These are phyloP conservation scores for Rutpela maculata DNA, from an alignment of 2,888 invertebrate species.

Conservation along the genomic window DNA sequence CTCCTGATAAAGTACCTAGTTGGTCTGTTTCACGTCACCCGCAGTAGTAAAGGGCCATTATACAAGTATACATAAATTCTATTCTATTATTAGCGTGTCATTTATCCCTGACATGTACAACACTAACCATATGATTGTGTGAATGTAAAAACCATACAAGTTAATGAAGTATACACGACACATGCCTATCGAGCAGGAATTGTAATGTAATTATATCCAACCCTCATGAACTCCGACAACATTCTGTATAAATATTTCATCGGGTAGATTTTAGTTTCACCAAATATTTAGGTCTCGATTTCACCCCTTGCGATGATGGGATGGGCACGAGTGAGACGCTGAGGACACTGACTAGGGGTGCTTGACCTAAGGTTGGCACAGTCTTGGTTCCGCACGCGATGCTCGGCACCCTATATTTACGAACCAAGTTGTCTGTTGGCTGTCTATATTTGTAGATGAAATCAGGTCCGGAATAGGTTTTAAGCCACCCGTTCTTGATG, in stretches of 20 bases:
- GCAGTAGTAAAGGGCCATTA: background rate
- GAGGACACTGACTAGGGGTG: conserved; percentile 50
- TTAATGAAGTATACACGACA: background rate
- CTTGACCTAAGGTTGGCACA: conserved; percentile 60
- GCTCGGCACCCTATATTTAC: conserved; percentile 47
- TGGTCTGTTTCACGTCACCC: background rate
- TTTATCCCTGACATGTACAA: background rate
- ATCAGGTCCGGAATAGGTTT: conserved; percentile 35
- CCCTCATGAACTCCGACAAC: background rate
- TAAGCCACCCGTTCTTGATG: background rate
- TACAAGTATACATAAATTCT: background rate
- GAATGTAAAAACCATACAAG: conserved; percentile 8
- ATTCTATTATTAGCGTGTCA: background rate
- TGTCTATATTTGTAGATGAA: conserved; percentile 47
- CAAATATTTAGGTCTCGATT: conserved; percentile 14
- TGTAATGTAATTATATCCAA: background rate
- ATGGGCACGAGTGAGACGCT: background rate
- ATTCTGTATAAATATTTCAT: background rate
- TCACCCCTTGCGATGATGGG: background rate
- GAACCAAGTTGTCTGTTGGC: conserved; percentile 33
- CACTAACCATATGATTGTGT: conserved; percentile 7
- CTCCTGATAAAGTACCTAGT: background rate
- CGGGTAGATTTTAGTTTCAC: background rate
- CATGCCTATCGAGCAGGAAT: background rate
- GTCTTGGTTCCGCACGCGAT: conserved; percentile 56